phyloP scores from a whole-genome alignment of 2,797 vertebrate genomes.

The Spinibarbus caldwelli region DNA sequence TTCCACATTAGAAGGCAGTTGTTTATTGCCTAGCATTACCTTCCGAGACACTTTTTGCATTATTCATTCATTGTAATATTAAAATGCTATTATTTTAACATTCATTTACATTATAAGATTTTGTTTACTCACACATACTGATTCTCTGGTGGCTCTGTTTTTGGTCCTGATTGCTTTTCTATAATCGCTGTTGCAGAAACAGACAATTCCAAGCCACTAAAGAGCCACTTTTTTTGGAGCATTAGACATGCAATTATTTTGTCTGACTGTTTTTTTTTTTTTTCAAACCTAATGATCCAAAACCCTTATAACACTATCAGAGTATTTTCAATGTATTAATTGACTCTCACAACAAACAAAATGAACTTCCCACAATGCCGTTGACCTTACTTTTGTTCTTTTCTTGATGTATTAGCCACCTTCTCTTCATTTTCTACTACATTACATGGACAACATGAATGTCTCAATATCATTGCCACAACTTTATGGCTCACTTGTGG shows the following conservation, averaged over 20 bases:
- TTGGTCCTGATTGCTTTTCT: constrained; percentile 17
- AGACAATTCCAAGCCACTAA: constrained; percentile 15
- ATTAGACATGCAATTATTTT: constrained; percentile 26
- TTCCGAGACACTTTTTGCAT: constrained; percentile 23
- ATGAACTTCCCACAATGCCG: not conserved
- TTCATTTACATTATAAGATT: constrained; percentile 23
- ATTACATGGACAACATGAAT: constrained; percentile 19
- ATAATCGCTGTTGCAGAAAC: constrained; percentile 33
- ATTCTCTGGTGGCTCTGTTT: constrained; percentile 31
- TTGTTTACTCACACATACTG: constrained; percentile 21
- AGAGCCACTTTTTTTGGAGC: not conserved
- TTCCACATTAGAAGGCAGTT: not conserved
- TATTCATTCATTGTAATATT: not conserved
- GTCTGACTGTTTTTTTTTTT: not conserved
- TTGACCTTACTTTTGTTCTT: constrained; percentile 9
- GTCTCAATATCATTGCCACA: constrained; percentile 3
- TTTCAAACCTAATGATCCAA: not conserved
- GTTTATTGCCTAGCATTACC: not conserved
- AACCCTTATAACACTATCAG: constrained; percentile 2
- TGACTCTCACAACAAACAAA: not conserved
- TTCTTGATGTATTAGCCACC: not conserved
- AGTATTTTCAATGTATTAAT: constrained; percentile 27
- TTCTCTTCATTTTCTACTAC: constrained; percentile 7
- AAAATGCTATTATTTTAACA: constrained; percentile 32
- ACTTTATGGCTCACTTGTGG: constrained; percentile 22